phyloP scores from a whole-genome alignment of 2,113 vertebrate genomes.

The Acanthochromis polyacanthus region DNA sequence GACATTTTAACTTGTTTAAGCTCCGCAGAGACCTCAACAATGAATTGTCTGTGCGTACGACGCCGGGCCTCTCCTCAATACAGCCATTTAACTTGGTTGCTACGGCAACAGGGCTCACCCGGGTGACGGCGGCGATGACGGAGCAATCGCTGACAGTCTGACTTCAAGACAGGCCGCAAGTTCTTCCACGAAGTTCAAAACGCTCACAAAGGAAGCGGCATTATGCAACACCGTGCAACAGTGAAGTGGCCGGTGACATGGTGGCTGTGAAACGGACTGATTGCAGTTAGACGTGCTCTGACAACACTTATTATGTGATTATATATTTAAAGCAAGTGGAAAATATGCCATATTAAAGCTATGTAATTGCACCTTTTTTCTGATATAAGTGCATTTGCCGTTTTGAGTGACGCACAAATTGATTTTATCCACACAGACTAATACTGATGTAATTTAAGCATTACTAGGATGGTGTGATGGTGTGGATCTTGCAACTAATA shows the following conservation, averaged over 20 bases:
- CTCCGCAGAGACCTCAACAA: constrained; percentile 34
- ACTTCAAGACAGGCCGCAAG: constrained; percentile 56
- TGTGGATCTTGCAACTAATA: neutral
- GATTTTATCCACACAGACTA: neutral
- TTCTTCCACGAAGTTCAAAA: constrained; percentile 53
- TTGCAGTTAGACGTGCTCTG: constrained; percentile 27
- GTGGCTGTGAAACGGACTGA: constrained; percentile 35
- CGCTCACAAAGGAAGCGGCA: constrained; percentile 54
- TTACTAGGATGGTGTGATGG: neutral
- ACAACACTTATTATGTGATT: constrained; percentile 33
- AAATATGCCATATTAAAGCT: constrained; percentile 14
- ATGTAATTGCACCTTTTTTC: too few species aligned
- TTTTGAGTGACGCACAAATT: too few species aligned
- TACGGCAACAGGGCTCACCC: constrained; percentile 24
- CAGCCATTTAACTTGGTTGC: constrained; percentile 56
- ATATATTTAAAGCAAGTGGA: constrained; percentile 29
- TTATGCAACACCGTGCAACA: constrained; percentile 63
- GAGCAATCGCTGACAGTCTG: constrained; percentile 37
- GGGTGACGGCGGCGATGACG: constrained; percentile 39
- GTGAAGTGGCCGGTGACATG: constrained; percentile 24
- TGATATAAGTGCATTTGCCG: too few species aligned
- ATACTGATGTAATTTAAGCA: neutral
- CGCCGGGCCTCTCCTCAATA: constrained; percentile 26
- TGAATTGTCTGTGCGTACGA: constrained; percentile 37
- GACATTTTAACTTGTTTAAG: constrained; percentile 1